These are phyloP conservation scores for Papio anubis DNA, from an alignment of 2,113 vertebrate species.

Conservation along the genomic window DNA sequence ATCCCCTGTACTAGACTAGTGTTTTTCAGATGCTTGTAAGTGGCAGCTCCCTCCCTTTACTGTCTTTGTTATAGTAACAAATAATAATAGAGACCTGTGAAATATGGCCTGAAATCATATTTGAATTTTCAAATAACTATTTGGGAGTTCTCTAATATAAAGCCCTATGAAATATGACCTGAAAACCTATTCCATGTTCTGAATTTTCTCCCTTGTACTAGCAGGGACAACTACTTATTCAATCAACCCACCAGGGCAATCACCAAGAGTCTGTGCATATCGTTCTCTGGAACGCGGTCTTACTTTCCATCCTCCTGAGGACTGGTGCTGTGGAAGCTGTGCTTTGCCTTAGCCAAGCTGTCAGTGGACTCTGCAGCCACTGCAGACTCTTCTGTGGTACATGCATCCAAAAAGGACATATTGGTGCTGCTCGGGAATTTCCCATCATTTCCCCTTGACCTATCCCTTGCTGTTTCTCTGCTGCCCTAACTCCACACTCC, in stretches of 20 bases:
- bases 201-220: not conserved
- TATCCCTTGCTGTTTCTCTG: not conserved
- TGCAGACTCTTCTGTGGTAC: slow-evolving; percentile 84
- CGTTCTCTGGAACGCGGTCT: slow-evolving; percentile 86
- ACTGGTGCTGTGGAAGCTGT: slow-evolving; percentile 77
- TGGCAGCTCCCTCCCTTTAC: slow-evolving; percentile 1
- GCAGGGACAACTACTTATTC: slow-evolving; percentile 85
- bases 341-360: slow-evolving; percentile 88
- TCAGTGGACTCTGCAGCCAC: slow-evolving; percentile 87
- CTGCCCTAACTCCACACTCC: not conserved
- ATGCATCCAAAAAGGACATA: slow-evolving; percentile 82
- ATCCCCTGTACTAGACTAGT: not conserved
- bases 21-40: not conserved
- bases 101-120: too few relatives aligned
- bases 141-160: too few relatives aligned
- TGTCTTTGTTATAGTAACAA: not conserved
- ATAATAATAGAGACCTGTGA: too few relatives aligned
- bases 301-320: slow-evolving; percentile 88
- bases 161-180: too few relatives aligned
- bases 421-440: slow-evolving; percentile 32
- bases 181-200: too few relatives aligned
- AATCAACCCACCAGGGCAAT: slow-evolving; percentile 83
- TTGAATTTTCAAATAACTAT: too few relatives aligned
- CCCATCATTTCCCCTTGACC: not conserved
- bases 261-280: slow-evolving; percentile 83